Percentiles rank a stretch among this genome's conserved stretches.
These are phyloP conservation scores for Bergia puertoricense DNA, from an alignment of 92 coral and sea anemone genomes.

Conservation along the genomic window DNA sequence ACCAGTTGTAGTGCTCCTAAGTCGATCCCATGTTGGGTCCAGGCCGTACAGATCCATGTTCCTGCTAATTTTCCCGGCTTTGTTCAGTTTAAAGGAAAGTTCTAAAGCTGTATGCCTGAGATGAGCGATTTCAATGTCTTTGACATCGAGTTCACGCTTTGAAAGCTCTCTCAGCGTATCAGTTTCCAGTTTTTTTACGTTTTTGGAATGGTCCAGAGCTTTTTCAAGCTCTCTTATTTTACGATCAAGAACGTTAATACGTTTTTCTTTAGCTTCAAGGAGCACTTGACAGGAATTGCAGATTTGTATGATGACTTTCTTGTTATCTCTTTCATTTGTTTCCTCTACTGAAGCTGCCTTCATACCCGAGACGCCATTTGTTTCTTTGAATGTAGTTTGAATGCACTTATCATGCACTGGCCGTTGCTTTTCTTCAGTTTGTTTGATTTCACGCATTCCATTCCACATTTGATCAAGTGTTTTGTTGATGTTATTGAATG, in stretches of 20 bases:
- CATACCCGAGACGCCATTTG: background rate
- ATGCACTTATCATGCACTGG: background rate
- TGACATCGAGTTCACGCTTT: slow-evolving; percentile 34
- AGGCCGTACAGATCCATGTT: background rate
- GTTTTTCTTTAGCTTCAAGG: slow-evolving; percentile 20
- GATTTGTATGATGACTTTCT: background rate
- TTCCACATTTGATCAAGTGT: slow-evolving; percentile 19
- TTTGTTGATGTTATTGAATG: background rate
- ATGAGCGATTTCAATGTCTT: slow-evolving; percentile 30
- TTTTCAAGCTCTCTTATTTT: slow-evolving; percentile 23
- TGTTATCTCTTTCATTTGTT: background rate
- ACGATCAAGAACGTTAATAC: slow-evolving; percentile 3
- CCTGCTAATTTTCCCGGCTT: background rate
- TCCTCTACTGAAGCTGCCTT: background rate
- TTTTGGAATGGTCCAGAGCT: slow-evolving; percentile 30
- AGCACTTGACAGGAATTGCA: slow-evolving; percentile 17
- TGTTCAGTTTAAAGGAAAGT: background rate
- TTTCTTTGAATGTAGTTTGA: background rate
- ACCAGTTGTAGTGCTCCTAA: background rate
- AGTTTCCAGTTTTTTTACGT: slow-evolving; percentile 23
- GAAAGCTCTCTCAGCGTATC: slow-evolving; percentile 23
- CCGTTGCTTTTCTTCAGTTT: background rate
- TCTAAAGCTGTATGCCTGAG: slow-evolving; percentile 9
- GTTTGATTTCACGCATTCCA: slow-evolving; percentile 1
- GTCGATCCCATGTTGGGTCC: background rate